Percentiles rank a stretch among this genome's conserved stretches.
Evolutionary conservation across 2,113 vertebrate species (phyloP).

Genomic region (Porphyrio hochstetteri): DNA sequence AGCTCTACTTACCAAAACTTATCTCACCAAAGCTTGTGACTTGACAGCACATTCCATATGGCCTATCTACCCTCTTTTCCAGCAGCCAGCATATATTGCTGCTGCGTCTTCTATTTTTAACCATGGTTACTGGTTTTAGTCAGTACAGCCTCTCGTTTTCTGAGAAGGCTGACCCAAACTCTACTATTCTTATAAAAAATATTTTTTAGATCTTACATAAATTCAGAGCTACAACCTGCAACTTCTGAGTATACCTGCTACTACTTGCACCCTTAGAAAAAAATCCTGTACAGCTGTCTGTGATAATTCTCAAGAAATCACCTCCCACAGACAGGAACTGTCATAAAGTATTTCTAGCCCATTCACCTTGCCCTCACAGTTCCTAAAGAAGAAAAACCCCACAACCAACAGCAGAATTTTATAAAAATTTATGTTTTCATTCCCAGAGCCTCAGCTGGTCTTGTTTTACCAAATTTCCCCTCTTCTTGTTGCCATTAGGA

Average conservation of each 20-base stretch:
- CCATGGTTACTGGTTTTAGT: neutral
- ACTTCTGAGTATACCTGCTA: neutral
- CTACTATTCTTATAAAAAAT: neutral
- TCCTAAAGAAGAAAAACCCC: neutral
- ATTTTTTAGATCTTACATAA: neutral
- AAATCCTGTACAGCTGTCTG: neutral
- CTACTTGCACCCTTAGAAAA: neutral
- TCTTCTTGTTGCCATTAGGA: neutral
- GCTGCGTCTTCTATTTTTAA: neutral
- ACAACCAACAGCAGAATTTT: neutral
- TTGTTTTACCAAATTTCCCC: neutral
- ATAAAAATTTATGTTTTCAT: neutral
- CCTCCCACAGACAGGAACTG: neutral
- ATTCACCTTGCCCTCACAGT: neutral
- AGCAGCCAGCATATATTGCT: neutral
- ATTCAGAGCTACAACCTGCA: neutral
- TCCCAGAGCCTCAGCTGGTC: neutral
- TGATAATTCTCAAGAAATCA: neutral
- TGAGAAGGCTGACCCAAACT: neutral
- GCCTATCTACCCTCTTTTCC: neutral
- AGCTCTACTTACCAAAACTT: neutral
- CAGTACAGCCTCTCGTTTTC: neutral
- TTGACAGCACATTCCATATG: neutral
- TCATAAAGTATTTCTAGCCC: neutral
- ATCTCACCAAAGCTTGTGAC: neutral